These are phyloP conservation scores for Embiotoca jacksoni DNA, from an alignment of 2,113 vertebrate genomes.

Conservation along the genomic window DNA sequence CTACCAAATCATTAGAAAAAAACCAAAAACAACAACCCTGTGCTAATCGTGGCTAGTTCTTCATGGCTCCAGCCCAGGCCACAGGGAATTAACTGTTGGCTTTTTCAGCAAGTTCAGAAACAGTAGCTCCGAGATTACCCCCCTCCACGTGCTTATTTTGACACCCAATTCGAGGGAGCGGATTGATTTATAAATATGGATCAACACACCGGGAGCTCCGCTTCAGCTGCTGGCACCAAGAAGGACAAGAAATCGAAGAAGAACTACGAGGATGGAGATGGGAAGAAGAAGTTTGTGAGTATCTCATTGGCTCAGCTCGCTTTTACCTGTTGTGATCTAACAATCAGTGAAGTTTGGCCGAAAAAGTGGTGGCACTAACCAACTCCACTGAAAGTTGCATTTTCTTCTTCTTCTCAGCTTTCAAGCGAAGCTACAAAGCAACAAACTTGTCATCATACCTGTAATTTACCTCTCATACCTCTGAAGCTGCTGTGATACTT, in stretches of 20 bases:
- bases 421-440: conserved; percentile 34
- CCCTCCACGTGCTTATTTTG: conserved; percentile 44
- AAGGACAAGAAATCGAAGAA: conserved; percentile 88
- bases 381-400: conserved; percentile 14
- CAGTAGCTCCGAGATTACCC: conserved; percentile 17
- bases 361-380: not conserved
- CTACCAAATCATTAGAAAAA: conserved; percentile 65
- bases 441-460: conserved; percentile 38
- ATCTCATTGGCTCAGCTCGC: conserved; percentile 19
- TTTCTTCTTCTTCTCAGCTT: conserved; percentile 31
- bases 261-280: conserved; percentile 82
- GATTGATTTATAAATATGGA: conserved; percentile 79
- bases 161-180: conserved; percentile 44
- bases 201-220: conserved; percentile 74
- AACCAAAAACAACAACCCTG: not conserved
- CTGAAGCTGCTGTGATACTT: conserved; percentile 20
- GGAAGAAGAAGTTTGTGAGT: conserved; percentile 88
- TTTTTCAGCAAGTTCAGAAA: not conserved
- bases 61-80: conserved; percentile 39
- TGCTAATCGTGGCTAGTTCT: conserved; percentile 76
- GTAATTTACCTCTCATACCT: conserved; percentile 28
- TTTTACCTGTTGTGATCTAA: not conserved
- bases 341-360: not conserved
- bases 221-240: conserved; percentile 78
- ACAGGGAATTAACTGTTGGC: not conserved